Percentiles rank a stretch among this genome's conserved stretches.
Conservation (phyloP, 2,113 vertebrate genomes). For the Dipodomys stephensi region DNA sequence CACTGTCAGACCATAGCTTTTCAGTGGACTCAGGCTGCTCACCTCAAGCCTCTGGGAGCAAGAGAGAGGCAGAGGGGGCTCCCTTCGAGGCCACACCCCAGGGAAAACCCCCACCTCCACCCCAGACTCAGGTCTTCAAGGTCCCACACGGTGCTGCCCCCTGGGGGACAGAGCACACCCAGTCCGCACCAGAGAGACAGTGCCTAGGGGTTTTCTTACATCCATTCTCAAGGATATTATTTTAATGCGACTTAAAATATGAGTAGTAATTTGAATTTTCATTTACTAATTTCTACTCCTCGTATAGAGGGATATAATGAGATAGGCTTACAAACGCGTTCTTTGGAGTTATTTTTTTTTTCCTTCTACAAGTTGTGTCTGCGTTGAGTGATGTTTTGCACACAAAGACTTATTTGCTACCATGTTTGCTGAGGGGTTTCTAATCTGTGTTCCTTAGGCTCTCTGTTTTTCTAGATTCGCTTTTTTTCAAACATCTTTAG, state of each 20-base stretch:
- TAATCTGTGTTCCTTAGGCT: accelerated
- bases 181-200: background rate
- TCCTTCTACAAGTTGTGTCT: too few species aligned
- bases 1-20: background rate
- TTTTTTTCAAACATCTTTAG: accelerated
- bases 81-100: background rate
- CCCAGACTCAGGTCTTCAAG: background rate
- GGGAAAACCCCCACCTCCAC: background rate
- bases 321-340: background rate
- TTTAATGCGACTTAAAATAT: background rate
- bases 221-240: background rate
- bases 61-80: too few species aligned
- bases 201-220: too few species aligned
- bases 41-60: too few species aligned
- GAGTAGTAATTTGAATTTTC: background rate
- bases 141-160: too few species aligned
- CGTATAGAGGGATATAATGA: background rate
- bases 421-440: background rate
- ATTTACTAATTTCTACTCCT: background rate
- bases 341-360: background rate
- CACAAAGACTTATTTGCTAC: too few species aligned
- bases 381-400: too few species aligned
- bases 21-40: background rate
- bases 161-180: too few species aligned
- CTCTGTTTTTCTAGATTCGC: background rate